A percentile compares a stretch with the other conserved stretches of the same genome.
These are phyloP conservation scores for Neomorphus geoffroyi DNA, from an alignment of 2,797 vertebrate species.

Conservation along the genomic window DNA sequence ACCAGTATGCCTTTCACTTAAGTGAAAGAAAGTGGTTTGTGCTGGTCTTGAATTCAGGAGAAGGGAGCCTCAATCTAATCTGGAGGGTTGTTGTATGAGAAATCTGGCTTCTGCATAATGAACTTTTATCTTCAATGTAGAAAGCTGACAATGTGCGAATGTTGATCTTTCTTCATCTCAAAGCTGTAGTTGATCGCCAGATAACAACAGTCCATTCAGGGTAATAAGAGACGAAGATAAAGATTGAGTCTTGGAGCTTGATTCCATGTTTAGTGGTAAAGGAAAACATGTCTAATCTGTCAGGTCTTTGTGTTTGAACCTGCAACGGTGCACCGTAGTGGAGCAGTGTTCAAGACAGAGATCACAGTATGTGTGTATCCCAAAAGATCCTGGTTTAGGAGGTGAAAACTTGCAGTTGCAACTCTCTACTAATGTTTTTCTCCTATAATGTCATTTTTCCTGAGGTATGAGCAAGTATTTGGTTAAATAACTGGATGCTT, in stretches of 20 bases:
- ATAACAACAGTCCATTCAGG: conserved; percentile 21
- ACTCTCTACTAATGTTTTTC: neutral
- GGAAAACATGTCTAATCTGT: neutral
- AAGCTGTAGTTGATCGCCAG: conserved; percentile 14
- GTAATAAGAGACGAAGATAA: neutral
- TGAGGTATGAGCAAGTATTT: neutral
- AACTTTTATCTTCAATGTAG: conserved; percentile 13
- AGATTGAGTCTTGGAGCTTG: neutral
- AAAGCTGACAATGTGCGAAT: conserved; percentile 27
- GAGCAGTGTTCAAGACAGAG: neutral
- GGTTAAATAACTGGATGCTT: neutral
- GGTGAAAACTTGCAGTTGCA: neutral
- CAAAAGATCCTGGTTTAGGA: neutral
- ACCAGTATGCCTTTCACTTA: conserved; percentile 6
- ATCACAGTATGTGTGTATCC: neutral
- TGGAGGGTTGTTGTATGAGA: neutral
- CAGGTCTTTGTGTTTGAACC: neutral
- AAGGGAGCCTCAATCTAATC: neutral
- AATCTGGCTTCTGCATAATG: conserved; percentile 10
- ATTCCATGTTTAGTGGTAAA: conserved; percentile 4
- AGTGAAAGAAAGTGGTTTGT: conserved; percentile 3
- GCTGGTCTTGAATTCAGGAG: neutral
- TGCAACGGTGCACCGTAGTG: neutral
- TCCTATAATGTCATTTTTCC: neutral
- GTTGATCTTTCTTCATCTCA: conserved; percentile 30